Conservation (phyloP, 2,888 invertebrate genomes). For the Allophyes oxyacanthae region DNA sequence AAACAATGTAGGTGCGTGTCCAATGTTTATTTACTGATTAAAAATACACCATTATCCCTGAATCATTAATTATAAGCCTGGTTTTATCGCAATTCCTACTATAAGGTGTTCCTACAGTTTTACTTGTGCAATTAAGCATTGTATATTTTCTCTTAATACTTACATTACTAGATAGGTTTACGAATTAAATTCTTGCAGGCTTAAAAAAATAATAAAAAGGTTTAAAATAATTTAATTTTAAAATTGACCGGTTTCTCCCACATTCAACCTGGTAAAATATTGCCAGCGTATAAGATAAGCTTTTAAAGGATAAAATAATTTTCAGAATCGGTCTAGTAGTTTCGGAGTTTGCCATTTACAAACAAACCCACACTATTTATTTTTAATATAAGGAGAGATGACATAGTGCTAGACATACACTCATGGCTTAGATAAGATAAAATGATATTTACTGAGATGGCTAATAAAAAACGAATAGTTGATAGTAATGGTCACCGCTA, state of each 20-base stretch:
- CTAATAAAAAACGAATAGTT: slow-evolving; percentile 61
- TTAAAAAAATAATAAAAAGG: too few species aligned
- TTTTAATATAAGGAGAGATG: slow-evolving; percentile 19
- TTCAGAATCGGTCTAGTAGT: background rate
- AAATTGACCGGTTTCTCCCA: too few species aligned
- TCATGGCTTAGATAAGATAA: slow-evolving; percentile 65
- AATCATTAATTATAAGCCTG: slow-evolving; percentile 48
- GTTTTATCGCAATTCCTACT: slow-evolving; percentile 22
- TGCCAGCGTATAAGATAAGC: too few species aligned
- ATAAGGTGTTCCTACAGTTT: slow-evolving; percentile 7
- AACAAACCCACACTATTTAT: slow-evolving; percentile 14
- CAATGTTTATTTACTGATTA: slow-evolving; percentile 52
- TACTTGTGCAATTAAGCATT: too few species aligned
- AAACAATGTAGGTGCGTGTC: slow-evolving; percentile 7
- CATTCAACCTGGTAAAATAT: too few species aligned
- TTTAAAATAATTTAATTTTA: too few species aligned
- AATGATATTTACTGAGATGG: slow-evolving; percentile 60
- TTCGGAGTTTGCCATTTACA: background rate
- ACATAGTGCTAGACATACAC: slow-evolving; percentile 29
- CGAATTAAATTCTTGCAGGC: too few species aligned
- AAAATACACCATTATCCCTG: slow-evolving; percentile 46
- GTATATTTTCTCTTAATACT: background rate
- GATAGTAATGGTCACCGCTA: slow-evolving; percentile 59
- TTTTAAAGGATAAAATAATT: too few species aligned
- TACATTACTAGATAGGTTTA: too few species aligned